These are phyloP conservation scores for Lathronympha strigana DNA, from an alignment of 2,888 invertebrate genomes.

Conservation along the genomic window DNA sequence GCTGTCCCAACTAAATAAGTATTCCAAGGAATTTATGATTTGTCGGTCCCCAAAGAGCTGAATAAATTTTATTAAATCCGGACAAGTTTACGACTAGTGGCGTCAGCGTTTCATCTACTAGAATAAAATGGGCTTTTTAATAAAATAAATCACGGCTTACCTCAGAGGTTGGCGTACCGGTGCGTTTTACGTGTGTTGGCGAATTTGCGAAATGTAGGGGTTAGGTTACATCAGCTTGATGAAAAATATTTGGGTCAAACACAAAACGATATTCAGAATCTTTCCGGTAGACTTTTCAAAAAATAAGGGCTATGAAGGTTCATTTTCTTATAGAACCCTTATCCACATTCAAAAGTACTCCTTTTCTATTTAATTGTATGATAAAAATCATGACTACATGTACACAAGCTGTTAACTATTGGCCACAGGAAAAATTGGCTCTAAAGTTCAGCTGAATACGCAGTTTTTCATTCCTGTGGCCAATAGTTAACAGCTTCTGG, in stretches of 20 bases:
- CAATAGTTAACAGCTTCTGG: too few species aligned
- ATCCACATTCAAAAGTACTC: too few species aligned
- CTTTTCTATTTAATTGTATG: too few species aligned
- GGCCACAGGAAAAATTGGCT: too few species aligned
- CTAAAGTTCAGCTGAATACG: too few species aligned
- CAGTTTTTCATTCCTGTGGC: too few species aligned
- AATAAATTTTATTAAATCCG: slow-evolving; percentile 83
- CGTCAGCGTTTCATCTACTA: slow-evolving; percentile 68
- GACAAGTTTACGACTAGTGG: slow-evolving; percentile 75
- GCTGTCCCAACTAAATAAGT: slow-evolving; percentile 78
- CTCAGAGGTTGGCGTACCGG: slow-evolving; percentile 19
- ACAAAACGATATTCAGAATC: too few species aligned
- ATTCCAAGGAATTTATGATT: slow-evolving; percentile 79
- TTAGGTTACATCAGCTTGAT: not conserved
- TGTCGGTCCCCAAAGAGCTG: slow-evolving; percentile 77
- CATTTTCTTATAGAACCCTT: too few species aligned
- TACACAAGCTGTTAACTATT: too few species aligned
- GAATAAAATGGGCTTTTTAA: slow-evolving; percentile 68
- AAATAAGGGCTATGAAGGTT: too few species aligned
- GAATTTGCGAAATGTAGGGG: slow-evolving; percentile 3
- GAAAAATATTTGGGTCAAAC: not conserved
- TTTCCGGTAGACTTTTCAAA: too few species aligned
- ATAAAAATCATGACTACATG: too few species aligned
- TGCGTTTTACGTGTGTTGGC: slow-evolving; percentile 25
- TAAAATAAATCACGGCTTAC: slow-evolving; percentile 71